phyloP scores from a whole-genome alignment of 2,113 vertebrate genomes.

The Phalacrocorax pelagicus region DNA sequence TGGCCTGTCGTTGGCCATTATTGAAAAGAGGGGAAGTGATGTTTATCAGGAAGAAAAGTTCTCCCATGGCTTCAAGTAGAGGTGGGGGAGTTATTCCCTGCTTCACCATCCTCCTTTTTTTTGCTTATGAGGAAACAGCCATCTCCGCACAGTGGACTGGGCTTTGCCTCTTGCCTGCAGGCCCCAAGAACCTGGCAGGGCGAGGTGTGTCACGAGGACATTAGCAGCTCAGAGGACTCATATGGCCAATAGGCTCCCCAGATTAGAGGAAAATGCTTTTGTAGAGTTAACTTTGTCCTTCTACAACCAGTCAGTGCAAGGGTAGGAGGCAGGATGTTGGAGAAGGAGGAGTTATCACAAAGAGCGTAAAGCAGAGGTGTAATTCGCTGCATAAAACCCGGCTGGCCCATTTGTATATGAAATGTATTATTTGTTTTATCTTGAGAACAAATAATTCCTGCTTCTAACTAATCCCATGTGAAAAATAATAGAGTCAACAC shows the following conservation, averaged over 20 bases:
- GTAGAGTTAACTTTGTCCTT: not conserved
- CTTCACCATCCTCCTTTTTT: not conserved
- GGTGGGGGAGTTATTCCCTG: not conserved
- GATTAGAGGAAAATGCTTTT: not conserved
- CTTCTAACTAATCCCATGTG: not conserved
- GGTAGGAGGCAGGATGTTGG: not conserved
- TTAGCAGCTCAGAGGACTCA: not conserved
- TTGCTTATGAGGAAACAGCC: not conserved
- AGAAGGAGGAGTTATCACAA: not conserved
- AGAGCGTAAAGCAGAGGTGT: not conserved
- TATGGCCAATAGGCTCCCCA: not conserved
- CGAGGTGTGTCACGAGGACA: not conserved
- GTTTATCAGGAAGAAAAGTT: not conserved
- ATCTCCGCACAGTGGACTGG: not conserved
- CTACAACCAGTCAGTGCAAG: not conserved
- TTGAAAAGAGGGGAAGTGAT: not conserved
- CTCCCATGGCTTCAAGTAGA: not conserved
- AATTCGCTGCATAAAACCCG: not conserved
- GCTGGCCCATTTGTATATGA: not conserved
- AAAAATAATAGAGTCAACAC: not conserved
- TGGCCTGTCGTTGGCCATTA: too few species aligned
- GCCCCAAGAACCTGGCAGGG: not conserved
- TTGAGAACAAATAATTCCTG: not conserved
- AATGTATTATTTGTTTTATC: not conserved
- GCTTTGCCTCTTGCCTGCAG: not conserved